Base-by-base conservation (phyloP, 2,888 invertebrate species). In the Anticlea derivata region DNA sequence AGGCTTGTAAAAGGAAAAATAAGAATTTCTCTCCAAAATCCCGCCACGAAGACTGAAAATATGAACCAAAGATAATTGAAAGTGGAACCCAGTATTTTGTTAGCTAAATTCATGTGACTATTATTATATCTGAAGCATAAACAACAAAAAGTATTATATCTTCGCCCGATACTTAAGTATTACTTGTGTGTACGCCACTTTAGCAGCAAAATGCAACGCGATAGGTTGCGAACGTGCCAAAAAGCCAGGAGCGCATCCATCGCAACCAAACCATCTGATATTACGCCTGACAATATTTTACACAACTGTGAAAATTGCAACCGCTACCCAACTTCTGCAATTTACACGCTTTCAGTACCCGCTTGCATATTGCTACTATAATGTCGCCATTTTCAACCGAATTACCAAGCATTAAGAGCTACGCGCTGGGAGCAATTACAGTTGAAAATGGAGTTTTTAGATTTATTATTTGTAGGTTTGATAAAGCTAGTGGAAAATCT, bases 241-340 rank as follows among this genome's bases (percentile, higher is more conserved):
- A 44, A 60, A 54, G 41, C 55, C 40, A 45, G 43, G 20, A 44
- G 51, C 50, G 44, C 48, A 55, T 55, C 55, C 55, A 51, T 55
- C 55, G 47, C 43, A 12, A 23, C 41, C 26, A 30, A 46, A 43
- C 52, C 51, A 48, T 55, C 53, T 48, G 53, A 53, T 53, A 53
- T 53, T 53, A 39, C 68, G 67, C 66, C 70, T 79, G 78, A 81
- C 80, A 79, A 83, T 87, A 85, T 86, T 86, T 85, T 83, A 83
- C 79, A 78, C 75, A 73, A 74, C 80, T 75, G 76, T 61, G 83
- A 80, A 85, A 84, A 86, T 87, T 85, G 84, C 83, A 80, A 82
- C 80, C 79, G 65, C 77, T 63, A 72, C 73, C 75, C 71, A 87
- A 86, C 83, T 86, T 83, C 79, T 78, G 80, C 84, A 86, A 86